These are phyloP conservation scores for Ceratosolen solmsi DNA, from an alignment of 1,140 invertebrate species.

Conservation along the genomic window DNA sequence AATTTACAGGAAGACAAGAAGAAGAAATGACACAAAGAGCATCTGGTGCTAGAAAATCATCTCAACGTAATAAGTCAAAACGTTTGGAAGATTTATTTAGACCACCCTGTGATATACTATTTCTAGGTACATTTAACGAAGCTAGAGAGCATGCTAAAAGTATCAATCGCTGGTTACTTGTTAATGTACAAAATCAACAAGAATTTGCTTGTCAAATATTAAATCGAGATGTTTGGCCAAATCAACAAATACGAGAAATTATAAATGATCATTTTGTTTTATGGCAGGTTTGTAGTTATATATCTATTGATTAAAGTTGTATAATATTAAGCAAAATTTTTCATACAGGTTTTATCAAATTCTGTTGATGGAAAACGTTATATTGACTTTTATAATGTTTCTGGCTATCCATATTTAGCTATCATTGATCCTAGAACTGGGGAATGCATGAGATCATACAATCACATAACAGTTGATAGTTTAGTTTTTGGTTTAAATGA, in stretches of 20 bases:
- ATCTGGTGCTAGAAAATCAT: slow-evolving; percentile 65
- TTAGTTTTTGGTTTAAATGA: slow-evolving; percentile 69
- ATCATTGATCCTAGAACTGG: slow-evolving; percentile 86
- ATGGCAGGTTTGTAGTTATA: slow-evolving; percentile 80
- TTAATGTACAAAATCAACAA: slow-evolving; percentile 84
- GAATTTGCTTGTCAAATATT: slow-evolving; percentile 84
- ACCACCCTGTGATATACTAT: slow-evolving; percentile 83
- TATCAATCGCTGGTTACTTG: slow-evolving; percentile 82
- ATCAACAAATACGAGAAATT: slow-evolving; percentile 78
- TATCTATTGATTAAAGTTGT: slow-evolving; percentile 14
- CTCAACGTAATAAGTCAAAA: slow-evolving; percentile 64
- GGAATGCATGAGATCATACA: slow-evolving; percentile 77
- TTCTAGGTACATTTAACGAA: slow-evolving; percentile 79
- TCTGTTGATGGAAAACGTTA: slow-evolving; percentile 81
- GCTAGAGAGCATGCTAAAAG: slow-evolving; percentile 78
- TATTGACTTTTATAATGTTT: slow-evolving; percentile 81
- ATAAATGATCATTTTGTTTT: slow-evolving; percentile 84
- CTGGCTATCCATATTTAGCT: slow-evolving; percentile 81
- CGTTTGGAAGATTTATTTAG: slow-evolving; percentile 84
- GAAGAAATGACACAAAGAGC: slow-evolving; percentile 68
- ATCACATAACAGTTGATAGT: slow-evolving; percentile 71
- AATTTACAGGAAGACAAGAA: slow-evolving; percentile 70
- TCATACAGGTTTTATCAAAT: slow-evolving; percentile 78
- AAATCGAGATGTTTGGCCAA: slow-evolving; percentile 86
- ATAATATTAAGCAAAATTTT: slow-evolving; percentile 40